Percentiles rank a stretch among this genome's conserved stretches.
These are phyloP conservation scores for Drosophila acutilabella DNA, from an alignment of 2,888 invertebrate genomes.

Conservation along the genomic window DNA sequence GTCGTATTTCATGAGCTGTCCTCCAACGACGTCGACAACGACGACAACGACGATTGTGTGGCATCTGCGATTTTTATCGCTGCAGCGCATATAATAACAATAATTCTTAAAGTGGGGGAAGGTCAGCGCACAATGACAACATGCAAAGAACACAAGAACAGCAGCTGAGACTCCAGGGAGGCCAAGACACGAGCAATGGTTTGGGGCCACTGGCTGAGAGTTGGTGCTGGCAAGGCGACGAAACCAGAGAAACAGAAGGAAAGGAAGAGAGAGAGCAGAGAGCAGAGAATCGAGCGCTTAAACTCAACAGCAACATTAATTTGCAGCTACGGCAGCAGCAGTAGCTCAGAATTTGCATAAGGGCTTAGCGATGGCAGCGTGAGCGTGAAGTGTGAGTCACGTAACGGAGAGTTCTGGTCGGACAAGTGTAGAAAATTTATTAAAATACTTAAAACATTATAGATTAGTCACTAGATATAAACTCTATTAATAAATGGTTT, in stretches of 20 bases:
- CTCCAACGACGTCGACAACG: conserved; percentile 67
- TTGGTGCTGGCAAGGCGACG: conserved; percentile 14
- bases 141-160: conserved; percentile 73
- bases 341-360: conserved; percentile 68
- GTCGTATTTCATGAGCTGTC: conserved; percentile 79
- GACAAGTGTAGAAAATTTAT: too few species aligned
- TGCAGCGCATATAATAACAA: conserved; percentile 83
- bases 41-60: conserved; percentile 70
- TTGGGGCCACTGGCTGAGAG: conserved; percentile 22
- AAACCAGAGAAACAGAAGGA: conserved; percentile 16
- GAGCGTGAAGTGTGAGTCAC: conserved; percentile 10
- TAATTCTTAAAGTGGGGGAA: conserved; percentile 84
- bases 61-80: conserved; percentile 82
- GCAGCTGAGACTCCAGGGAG: conserved; percentile 71
- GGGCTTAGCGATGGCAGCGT: conserved; percentile 47
- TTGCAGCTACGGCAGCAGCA: conserved; percentile 69
- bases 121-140: conserved; percentile 70
- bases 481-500: not conserved
- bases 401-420: not conserved
- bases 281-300: conserved; percentile 69
- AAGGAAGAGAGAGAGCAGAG: conserved; percentile 7
- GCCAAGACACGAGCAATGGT: conserved; percentile 37
- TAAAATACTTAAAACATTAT: not conserved
- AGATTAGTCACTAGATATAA: too few species aligned
- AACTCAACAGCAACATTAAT: conserved; percentile 83